phyloP scores from a whole-genome alignment of 1,140 invertebrate species.

The Plutomurus gul region DNA sequence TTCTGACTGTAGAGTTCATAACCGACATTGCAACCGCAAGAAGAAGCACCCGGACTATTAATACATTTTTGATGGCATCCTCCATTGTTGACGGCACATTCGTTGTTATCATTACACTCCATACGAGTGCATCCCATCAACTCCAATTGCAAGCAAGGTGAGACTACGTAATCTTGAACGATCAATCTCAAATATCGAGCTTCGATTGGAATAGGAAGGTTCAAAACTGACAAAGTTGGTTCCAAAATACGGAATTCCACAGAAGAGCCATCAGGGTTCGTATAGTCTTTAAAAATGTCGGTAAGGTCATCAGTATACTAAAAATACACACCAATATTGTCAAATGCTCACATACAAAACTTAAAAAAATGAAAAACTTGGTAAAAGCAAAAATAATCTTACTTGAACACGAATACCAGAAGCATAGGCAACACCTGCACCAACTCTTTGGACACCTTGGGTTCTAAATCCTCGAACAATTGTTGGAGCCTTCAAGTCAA shows the following conservation, averaged over 20 bases:
- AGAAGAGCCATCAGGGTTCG: constrained; percentile 87
- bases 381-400: constrained; percentile 31
- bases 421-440: constrained; percentile 81
- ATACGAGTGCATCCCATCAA: constrained; percentile 82
- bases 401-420: constrained; percentile 79
- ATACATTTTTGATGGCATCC: constrained; percentile 93
- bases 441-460: constrained; percentile 77
- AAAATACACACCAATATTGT: constrained; percentile 25
- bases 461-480: constrained; percentile 87
- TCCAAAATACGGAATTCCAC: constrained; percentile 88
- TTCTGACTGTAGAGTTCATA: constrained; percentile 87
- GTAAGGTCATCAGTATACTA: constrained; percentile 85
- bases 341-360: not conserved
- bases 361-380: not conserved
- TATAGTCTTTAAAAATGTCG: constrained; percentile 86
- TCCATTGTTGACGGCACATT: constrained; percentile 86
- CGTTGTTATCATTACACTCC: constrained; percentile 90
- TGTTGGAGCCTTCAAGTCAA: constrained; percentile 87
- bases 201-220: constrained; percentile 88
- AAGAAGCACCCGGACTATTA: constrained; percentile 82
- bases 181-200: constrained; percentile 85
- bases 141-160: constrained; percentile 88
- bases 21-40: constrained; percentile 88
- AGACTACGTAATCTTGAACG: constrained; percentile 84
- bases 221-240: constrained; percentile 83